Evolutionary conservation across 2,113 vertebrate species (phyloP), one percentile per base, ranked within the genome.

Genomic region (Ciconia boyciana): DNA sequence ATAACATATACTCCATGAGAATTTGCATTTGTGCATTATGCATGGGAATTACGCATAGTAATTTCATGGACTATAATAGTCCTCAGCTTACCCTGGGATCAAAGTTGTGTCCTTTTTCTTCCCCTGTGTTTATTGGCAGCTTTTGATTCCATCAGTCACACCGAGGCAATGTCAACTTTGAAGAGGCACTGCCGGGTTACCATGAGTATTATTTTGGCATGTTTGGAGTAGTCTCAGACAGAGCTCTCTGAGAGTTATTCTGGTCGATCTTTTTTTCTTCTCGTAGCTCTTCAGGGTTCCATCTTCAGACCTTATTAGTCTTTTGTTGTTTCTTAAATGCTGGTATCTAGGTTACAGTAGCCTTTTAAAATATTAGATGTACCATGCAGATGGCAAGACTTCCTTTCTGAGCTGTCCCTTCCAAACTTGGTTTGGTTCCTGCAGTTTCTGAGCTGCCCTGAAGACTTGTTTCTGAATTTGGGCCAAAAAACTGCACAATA

Each of bases 321-420:
- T 90, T 96, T 93, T 95, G 93, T 91, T 97, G 62, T 72, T 97
- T 95, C 89, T 72, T 87, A 85, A 95, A 94, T 84, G 71, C 55
- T 90, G 48, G 74, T 94, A 88, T 96, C 93, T 94, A 91, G 71
- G 80, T 93, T 96, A 87, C 82, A 43, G 29, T 92, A 90, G 74
- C 68, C 83, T 94, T 97, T 98, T 80, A 96, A 93, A 96, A 95
- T 88, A 93, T 62, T 82, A 97, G 91, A 89, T 95, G 29, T 26
- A 91, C 83, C 71, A 64, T 52, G 87, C 80, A 89, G 55, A 97
- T 49, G 79, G 94, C 90, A 97, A 97, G 87, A 69, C 57, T 95
- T 93, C 49, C 85, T 94, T 96, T 95, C 77, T 85, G 80, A 96
- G 79, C 66, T 90, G 87, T 95, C 64, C 84, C 89, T 96, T 95